Evolutionary conservation across 2,113 vertebrate species (phyloP).

Genomic region (Heptranchias perlo): DNA sequence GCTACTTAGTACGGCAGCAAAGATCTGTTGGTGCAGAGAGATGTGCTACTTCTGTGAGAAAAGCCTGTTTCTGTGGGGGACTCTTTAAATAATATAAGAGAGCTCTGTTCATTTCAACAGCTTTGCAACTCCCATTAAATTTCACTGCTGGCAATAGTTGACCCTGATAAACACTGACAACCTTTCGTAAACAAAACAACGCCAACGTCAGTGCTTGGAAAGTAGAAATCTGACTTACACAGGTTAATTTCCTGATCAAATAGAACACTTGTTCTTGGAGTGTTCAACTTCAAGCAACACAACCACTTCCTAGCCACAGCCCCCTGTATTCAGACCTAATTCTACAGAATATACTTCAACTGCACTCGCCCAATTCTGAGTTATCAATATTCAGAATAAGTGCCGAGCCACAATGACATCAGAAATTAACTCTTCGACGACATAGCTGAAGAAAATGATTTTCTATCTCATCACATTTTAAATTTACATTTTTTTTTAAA

Average conservation of each 20-base stretch:
- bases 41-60: neutral
- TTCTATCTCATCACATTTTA: neutral
- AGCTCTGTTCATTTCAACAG: neutral
- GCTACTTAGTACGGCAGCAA: neutral
- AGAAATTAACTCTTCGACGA: conserved; percentile 18
- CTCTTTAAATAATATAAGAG: neutral
- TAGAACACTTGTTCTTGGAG: neutral
- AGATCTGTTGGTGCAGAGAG: neutral
- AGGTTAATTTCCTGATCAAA: neutral
- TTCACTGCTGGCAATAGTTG: neutral
- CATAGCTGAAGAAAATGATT: neutral
- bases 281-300: neutral
- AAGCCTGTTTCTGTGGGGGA: neutral
- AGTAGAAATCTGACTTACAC: neutral
- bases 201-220: neutral
- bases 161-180: neutral
- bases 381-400: neutral
- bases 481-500: neutral
- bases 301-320: conserved; percentile 25
- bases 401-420: neutral
- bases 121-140: conserved; percentile 14
- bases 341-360: neutral
- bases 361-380: neutral
- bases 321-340: neutral
- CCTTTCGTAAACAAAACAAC: neutral